Evolutionary conservation across 2,113 vertebrate species (phyloP), one percentile per base, ranked within the genome.

Genomic region (Vulpes lagopus): DNA sequence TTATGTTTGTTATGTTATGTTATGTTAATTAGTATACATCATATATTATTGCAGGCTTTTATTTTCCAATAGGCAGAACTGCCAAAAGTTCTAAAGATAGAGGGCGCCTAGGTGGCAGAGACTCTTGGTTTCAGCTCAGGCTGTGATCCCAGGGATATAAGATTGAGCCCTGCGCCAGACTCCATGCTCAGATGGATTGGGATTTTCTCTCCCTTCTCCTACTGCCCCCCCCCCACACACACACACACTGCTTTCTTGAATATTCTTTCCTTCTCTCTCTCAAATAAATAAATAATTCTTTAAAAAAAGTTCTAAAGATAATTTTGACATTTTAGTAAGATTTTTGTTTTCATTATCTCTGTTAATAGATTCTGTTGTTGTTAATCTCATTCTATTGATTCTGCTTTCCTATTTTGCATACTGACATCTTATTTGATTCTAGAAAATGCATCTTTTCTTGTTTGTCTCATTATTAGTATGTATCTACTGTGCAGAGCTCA

Each of bases 351-450:
- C 53, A 73, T 64, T 78, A 73, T 88, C 17, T 80, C 43, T 38
- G 11, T 65, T 93, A 57, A 73, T 80, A 79, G 11, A 11, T 35
- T 94, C 78, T 83, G 38, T 60, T 79, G 38, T 60, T 79, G 89
- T 97, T 76, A 94, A 95, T 90, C 78, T 93, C 53, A 92, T 95
- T 94, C 20, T 73, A 12, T 62, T 79, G 65, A 89, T 93, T 91
- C 35, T 43, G 1, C 16, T 88, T 69, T 91, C 95, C 71, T 89
- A 0, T 94, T 97, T 94, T 79, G 15, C 80, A 89, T 64, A 92
- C 9, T 95, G 91, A 60, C 7, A 89, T 38, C 32, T 95, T 84
- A 95, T 95, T 95, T 92, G 62, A 95, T 94, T 96, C 80, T 91
- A 30, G 59, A 92, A 97, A 94, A 74, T 57, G 19, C 6, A 59